These are phyloP conservation scores for Germaria angustata DNA, from an alignment of 2,888 invertebrate genomes.

Conservation along the genomic window DNA sequence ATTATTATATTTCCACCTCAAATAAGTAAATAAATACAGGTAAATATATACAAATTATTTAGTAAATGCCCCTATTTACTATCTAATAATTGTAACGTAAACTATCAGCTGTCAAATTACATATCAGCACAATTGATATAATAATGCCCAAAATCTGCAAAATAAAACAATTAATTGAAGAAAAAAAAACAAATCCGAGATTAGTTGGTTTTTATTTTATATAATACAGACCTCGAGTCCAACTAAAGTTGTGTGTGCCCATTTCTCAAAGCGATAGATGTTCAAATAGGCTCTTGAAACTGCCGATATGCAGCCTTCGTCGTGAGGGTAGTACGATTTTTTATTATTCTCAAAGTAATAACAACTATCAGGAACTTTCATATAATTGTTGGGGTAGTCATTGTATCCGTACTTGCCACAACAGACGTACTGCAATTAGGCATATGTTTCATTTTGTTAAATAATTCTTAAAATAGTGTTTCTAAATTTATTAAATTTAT, in stretches of 20 bases:
- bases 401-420: slow-evolving; percentile 72
- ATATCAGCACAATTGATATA: slow-evolving; percentile 72
- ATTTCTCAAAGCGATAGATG: slow-evolving; percentile 72
- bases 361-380: slow-evolving; percentile 71
- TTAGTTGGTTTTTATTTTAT: background rate
- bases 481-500: too few relatives aligned
- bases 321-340: slow-evolving; percentile 67
- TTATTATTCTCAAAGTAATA: slow-evolving; percentile 69
- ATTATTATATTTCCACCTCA: background rate
- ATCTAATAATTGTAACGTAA: slow-evolving; percentile 73
- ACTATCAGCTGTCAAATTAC: slow-evolving; percentile 73
- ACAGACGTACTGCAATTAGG: slow-evolving; percentile 73
- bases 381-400: slow-evolving; percentile 70
- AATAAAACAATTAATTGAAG: background rate
- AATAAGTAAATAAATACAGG: background rate
- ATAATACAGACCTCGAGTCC: slow-evolving; percentile 71
- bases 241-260: slow-evolving; percentile 72
- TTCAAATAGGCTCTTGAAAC: slow-evolving; percentile 69
- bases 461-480: too few relatives aligned
- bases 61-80: background rate
- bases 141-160: slow-evolving; percentile 72
- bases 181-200: too few relatives aligned
- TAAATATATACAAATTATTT: background rate
- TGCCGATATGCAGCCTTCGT: slow-evolving; percentile 72
- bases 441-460: too few relatives aligned